Conservation (phyloP, 2,888 invertebrate genomes). For the Hololepta plana region DNA sequence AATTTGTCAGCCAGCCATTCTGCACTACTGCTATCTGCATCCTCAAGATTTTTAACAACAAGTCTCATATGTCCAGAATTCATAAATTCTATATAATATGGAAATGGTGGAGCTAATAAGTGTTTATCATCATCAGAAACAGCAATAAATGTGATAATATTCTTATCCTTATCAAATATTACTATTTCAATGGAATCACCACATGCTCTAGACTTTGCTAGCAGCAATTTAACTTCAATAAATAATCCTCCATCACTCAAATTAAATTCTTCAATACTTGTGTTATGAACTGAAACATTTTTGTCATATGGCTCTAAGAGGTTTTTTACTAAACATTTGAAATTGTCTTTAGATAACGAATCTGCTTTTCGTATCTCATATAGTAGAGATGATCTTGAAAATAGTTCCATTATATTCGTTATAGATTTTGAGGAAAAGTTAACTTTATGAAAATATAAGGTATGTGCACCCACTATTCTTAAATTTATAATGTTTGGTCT, state of each 20-base stretch:
- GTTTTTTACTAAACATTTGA: slow-evolving; percentile 18
- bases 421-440: slow-evolving; percentile 12
- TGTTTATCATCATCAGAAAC: slow-evolving; percentile 24
- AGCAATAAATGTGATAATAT: slow-evolving; percentile 30
- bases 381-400: slow-evolving; percentile 17
- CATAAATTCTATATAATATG: slow-evolving; percentile 25
- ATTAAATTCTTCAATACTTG: too few species aligned
- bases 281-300: slow-evolving; percentile 13
- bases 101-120: slow-evolving; percentile 31
- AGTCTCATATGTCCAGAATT: slow-evolving; percentile 22
- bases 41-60: slow-evolving; percentile 22
- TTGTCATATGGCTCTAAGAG: slow-evolving; percentile 19
- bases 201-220: slow-evolving; percentile 24
- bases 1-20: slow-evolving; percentile 38
- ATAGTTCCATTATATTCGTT: slow-evolving; percentile 15
- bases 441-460: slow-evolving; percentile 17
- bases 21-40: slow-evolving; percentile 24
- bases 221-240: slow-evolving; percentile 22
- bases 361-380: slow-evolving; percentile 21
- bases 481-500: slow-evolving; percentile 58
- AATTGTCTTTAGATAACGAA: slow-evolving; percentile 13
- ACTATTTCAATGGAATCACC: slow-evolving; percentile 20
- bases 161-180: slow-evolving; percentile 25
- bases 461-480: slow-evolving; percentile 39
- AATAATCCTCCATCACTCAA: slow-evolving; percentile 12